A percentile compares a stretch with the other conserved stretches of the same genome.
Conservation (phyloP, 2,113 vertebrate species). For the Malurus melanocephalus region DNA sequence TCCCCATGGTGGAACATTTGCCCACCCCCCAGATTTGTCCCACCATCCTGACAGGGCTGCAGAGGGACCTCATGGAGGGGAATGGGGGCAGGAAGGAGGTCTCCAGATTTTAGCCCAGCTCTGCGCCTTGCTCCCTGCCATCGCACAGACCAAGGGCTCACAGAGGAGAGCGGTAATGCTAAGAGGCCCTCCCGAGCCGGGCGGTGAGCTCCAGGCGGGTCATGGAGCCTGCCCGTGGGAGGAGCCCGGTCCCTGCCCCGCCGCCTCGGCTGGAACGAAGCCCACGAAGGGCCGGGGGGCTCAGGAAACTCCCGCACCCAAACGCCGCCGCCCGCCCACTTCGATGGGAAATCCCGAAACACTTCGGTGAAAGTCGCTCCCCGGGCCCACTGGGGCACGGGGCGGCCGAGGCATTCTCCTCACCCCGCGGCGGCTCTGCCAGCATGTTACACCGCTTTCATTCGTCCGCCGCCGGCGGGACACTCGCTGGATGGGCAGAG, state of each 20-base stretch:
- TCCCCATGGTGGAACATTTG: neutral
- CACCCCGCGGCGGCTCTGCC: neutral
- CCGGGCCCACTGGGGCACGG: neutral
- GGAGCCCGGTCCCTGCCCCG: neutral
- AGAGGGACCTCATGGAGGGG: neutral
- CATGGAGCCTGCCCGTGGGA: neutral
- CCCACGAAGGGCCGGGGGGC: neutral
- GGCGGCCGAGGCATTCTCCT: neutral
- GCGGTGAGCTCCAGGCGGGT: neutral
- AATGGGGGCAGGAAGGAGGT: neutral
- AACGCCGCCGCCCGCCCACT: neutral
- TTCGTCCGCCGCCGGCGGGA: neutral
- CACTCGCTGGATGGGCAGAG: neutral
- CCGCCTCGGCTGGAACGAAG: neutral
- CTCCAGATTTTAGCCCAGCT: neutral
- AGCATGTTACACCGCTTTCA: neutral
- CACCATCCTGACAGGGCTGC: rapidly evolving
- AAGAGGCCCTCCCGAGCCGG: rapidly evolving
- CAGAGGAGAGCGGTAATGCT: neutral
- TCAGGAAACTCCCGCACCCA: neutral
- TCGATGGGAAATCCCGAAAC: neutral
- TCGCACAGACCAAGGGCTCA: neutral
- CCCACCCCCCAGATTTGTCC: neutral
- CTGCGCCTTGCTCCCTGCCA: neutral
- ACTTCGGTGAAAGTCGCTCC: neutral